Evolutionary conservation across 1,140 invertebrate genomes (phyloP).

Genomic region (Phocides pigmalion): DNA sequence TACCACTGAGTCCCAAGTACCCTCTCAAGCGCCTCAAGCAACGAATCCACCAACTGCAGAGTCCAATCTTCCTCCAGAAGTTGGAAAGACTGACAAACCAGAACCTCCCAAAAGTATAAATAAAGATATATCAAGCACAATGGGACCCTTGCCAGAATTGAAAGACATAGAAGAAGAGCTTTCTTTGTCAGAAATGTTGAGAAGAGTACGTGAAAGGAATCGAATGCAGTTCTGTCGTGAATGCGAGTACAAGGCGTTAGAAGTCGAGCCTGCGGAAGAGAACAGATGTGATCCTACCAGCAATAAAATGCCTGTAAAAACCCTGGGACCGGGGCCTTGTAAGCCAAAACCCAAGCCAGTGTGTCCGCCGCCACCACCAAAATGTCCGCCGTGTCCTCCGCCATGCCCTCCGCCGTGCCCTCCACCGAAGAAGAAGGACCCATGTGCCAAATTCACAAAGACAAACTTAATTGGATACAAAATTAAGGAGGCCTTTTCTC

Average conservation of each 20-base stretch:
- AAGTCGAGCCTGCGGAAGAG: conserved; percentile 33
- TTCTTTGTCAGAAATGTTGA: conserved; percentile 51
- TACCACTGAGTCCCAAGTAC: too few relatives aligned
- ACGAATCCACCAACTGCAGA: background rate
- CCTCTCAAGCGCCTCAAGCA: background rate
- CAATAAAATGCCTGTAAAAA: conserved; percentile 29
- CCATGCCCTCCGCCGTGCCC: conserved; percentile 2
- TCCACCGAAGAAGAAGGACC: conserved; percentile 26
- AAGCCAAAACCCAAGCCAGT: conserved; percentile 39
- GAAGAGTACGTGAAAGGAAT: conserved; percentile 48
- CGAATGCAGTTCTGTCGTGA: conserved; percentile 40
- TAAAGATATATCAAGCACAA: conserved; percentile 4
- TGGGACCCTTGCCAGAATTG: conserved; percentile 29
- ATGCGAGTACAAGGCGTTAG: conserved; percentile 8
- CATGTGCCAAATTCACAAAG: conserved; percentile 33
- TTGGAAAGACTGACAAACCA: background rate
- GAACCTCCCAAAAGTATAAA: background rate
- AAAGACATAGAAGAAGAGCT: conserved; percentile 29
- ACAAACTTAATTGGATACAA: conserved; percentile 6
- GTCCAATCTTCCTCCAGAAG: background rate
- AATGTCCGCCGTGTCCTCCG: conserved; percentile 29
- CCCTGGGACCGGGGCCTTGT: conserved; percentile 42
- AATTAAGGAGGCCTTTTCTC: conserved; percentile 24
- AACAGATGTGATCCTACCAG: conserved; percentile 36
- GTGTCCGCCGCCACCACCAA: conserved; percentile 15